Conservation (phyloP, 2,797 vertebrate species). For the Coregonus ussuriensis region DNA sequence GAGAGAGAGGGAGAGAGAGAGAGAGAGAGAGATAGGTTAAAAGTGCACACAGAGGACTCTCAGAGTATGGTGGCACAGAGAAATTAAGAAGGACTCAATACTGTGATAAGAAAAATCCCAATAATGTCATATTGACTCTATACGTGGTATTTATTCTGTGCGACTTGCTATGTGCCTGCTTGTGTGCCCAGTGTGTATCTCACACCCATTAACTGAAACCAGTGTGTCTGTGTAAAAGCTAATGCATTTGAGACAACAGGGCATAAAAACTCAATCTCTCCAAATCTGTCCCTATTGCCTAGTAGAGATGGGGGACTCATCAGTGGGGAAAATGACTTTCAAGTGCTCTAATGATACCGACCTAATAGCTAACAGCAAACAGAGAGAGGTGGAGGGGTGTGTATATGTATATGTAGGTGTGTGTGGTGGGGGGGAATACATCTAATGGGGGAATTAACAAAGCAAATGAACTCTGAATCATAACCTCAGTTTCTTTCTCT, state of each 20-base stretch:
- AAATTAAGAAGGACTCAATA: no score
- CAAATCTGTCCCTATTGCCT: neutral
- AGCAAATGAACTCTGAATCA: neutral
- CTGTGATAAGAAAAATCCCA: no score
- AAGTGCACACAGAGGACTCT: neutral
- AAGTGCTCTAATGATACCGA: neutral
- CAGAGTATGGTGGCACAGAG: neutral
- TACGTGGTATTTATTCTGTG: neutral
- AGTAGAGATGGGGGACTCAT: neutral
- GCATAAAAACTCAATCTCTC: neutral
- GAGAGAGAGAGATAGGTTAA: neutral
- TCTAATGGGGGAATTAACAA: neutral
- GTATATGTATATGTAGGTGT: conserved; percentile 1
- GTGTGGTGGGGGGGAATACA: neutral
- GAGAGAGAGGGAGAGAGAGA: no score
- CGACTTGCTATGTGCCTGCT: no score
- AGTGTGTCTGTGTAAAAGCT: neutral
- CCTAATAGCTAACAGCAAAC: neutral
- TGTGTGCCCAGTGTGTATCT: no score
- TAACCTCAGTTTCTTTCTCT: neutral
- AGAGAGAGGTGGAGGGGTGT: neutral
- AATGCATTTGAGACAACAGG: neutral
- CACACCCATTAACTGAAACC: neutral
- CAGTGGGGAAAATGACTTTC: neutral
- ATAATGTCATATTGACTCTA: neutral